Percentiles rank a stretch among this genome's conserved stretches.
These are phyloP conservation scores for Drosophila helvetica DNA, from an alignment of 2,888 invertebrate genomes.

Conservation along the genomic window DNA sequence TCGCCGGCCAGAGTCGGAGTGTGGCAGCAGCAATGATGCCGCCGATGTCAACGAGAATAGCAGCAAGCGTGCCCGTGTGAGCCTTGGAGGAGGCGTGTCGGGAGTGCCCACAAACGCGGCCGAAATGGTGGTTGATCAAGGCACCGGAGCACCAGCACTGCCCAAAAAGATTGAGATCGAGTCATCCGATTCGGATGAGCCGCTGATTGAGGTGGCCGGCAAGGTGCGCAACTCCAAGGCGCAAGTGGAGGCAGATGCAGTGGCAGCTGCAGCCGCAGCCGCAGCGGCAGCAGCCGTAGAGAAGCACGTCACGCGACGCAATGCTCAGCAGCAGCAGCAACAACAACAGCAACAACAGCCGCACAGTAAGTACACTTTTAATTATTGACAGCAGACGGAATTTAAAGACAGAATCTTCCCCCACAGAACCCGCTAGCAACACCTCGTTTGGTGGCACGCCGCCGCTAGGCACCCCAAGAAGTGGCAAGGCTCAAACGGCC, in stretches of 20 bases:
- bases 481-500: conserved; percentile 50
- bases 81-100: conserved; percentile 80
- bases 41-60: conserved; percentile 41
- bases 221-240: conserved; percentile 86
- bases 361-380: conserved; percentile 50
- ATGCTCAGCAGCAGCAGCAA: conserved; percentile 56
- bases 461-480: conserved; percentile 25
- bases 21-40: conserved; percentile 82
- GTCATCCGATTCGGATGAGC: conserved; percentile 92
- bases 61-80: conserved; percentile 73
- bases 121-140: conserved; percentile 29
- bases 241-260: conserved; percentile 45
- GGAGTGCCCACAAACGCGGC: conserved; percentile 18
- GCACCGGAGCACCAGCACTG: conserved; percentile 4
- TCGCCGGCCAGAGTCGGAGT: conserved; percentile 91
- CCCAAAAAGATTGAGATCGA: conserved; percentile 85
- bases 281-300: conserved; percentile 36
- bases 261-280: conserved; percentile 33
- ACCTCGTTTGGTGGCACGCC: conserved; percentile 38
- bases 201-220: conserved; percentile 88
- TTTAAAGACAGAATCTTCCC: too few relatives aligned
- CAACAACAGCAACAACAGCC: conserved; percentile 55
- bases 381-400: background rate
- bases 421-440: conserved; percentile 44
- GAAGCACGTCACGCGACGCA: conserved; percentile 62